Percentiles rank a stretch among this genome's conserved stretches.
phyloP scores from a whole-genome alignment of 2,113 vertebrate species.

The Oryctolagus cuniculus region mOryCun1.1 NC_091434.1:137764001-137764500 shows the following conservation, averaged over 20 bases:
- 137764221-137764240: conserved; percentile 11
- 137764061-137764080: too few relatives aligned
- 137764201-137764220: too few relatives aligned
- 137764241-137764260: background rate
- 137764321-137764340: background rate
- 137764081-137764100: too few relatives aligned
- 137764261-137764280: conserved; percentile 26
- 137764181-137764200: too few relatives aligned
- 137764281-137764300: conserved; percentile 29
- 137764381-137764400: conserved; percentile 32
- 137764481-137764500: background rate
- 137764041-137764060: too few relatives aligned
- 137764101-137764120: too few relatives aligned
- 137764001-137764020: too few relatives aligned
- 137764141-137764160: too few relatives aligned
- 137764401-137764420: background rate
- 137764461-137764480: background rate
- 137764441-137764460: conserved; percentile 42
- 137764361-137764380: conserved; percentile 27
- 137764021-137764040: too few relatives aligned
- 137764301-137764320: conserved; percentile 33
- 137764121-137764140: too few relatives aligned
- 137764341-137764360: conserved; percentile 27
- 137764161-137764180: too few relatives aligned
- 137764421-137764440: background rate